A percentile compares a stretch with the other conserved stretches of the same genome.
Conservation (phyloP, 2,888 invertebrate species). For the Miltochrista miniata region DNA sequence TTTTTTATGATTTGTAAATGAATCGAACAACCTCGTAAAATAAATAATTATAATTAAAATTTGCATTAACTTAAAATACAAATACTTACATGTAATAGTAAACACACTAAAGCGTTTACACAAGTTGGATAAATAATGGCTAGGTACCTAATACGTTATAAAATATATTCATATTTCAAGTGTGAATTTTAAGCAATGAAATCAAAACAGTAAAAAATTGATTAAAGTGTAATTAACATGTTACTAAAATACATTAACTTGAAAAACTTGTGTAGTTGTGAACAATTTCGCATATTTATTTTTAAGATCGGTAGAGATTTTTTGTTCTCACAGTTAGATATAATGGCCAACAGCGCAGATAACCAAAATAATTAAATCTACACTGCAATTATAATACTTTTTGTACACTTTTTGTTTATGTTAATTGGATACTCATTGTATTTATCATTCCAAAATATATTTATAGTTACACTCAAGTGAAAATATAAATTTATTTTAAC, state of each 20-base stretch:
- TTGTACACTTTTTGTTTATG: constrained; percentile 9
- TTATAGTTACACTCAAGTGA: constrained; percentile 13
- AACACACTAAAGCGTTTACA: constrained; percentile 19
- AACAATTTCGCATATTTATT: constrained; percentile 22
- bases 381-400: constrained; percentile 17
- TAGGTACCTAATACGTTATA: constrained; percentile 1
- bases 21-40: constrained; percentile 19
- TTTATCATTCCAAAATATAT: constrained; percentile 16
- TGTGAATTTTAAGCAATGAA: neutral
- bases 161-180: neutral
- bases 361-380: constrained; percentile 5
- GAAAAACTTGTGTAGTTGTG: constrained; percentile 18
- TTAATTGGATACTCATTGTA: constrained; percentile 19
- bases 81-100: constrained; percentile 17
- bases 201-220: constrained; percentile 8
- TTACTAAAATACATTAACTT: constrained; percentile 18
- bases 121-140: constrained; percentile 18
- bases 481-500: neutral
- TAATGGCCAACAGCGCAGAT: constrained; percentile 19
- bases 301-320: constrained; percentile 15
- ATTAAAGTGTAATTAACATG: constrained; percentile 24
- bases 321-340: constrained; percentile 11
- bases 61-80: constrained; percentile 27
- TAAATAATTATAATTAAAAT: constrained; percentile 17
- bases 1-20: constrained; percentile 12